phyloP scores from a whole-genome alignment of 2,113 vertebrate species.

The Ursus arctos region DNA sequence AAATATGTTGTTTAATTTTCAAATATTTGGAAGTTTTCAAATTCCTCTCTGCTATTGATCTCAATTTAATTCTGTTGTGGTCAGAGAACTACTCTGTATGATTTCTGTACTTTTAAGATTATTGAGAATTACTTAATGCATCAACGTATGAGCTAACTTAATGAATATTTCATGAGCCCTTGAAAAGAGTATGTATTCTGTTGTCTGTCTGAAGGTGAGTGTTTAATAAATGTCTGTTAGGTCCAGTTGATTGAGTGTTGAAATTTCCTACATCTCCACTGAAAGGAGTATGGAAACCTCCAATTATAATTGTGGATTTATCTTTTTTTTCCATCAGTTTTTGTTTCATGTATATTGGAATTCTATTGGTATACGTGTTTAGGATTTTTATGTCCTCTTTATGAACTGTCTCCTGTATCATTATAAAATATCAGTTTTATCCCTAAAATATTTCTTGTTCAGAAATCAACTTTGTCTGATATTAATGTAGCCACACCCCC shows the following conservation, averaged over 20 bases:
- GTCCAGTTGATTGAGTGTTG: neutral
- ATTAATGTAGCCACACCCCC: neutral
- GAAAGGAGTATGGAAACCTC: neutral
- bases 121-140: slow-evolving; percentile 4
- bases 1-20: slow-evolving; percentile 26
- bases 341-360: neutral
- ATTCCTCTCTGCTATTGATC: neutral
- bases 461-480: neutral
- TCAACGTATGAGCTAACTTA: neutral
- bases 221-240: neutral
- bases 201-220: neutral
- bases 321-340: neutral
- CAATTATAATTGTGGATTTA: neutral
- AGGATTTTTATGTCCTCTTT: slow-evolving; percentile 23
- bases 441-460: neutral
- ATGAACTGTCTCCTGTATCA: neutral
- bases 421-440: neutral
- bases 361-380: neutral
- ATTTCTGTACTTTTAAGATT: neutral
- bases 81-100: neutral
- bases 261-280: neutral
- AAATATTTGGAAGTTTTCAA: neutral
- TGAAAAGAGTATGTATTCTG: neutral
- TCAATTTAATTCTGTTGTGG: neutral
- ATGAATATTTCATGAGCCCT: neutral